These are phyloP conservation scores for Diachasma alloeum DNA, from an alignment of 1,140 invertebrate genomes.

Conservation along the genomic window DNA sequence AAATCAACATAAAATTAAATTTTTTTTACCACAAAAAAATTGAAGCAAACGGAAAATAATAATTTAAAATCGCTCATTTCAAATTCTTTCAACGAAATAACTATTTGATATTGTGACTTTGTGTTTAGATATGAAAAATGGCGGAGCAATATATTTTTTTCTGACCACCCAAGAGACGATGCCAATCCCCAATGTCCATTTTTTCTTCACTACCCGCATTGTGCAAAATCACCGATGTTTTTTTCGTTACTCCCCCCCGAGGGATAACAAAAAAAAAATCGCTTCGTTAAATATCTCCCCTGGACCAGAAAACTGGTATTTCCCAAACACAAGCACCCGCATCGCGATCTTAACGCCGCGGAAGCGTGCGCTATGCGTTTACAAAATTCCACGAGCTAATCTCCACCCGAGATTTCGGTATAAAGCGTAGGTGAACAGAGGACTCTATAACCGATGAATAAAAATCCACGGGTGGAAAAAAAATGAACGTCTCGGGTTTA, in stretches of 20 bases:
- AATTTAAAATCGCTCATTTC: no score
- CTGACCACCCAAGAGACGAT: no score
- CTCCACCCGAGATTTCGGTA: not conserved
- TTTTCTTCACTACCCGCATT: not conserved
- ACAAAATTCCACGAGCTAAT: not conserved
- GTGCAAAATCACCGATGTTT: constrained; percentile 1
- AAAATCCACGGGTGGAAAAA: not conserved
- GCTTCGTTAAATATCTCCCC: not conserved
- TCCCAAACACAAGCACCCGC: not conserved
- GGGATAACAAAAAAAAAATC: not conserved
- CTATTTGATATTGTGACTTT: no score
- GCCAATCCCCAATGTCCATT: not conserved
- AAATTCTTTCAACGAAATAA: no score
- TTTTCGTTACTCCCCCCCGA: not conserved
- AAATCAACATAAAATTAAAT: no score
- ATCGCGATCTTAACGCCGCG: not conserved
- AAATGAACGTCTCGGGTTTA: constrained; percentile 1
- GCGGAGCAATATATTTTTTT: no score
- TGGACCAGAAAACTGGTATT: not conserved
- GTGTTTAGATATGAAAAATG: no score
- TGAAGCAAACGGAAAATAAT: no score
- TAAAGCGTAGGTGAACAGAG: not conserved
- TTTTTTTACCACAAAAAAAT: no score
- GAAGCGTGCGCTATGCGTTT: constrained; percentile 1
- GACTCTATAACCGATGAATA: not conserved